These are phyloP conservation scores for Acyrthosiphon pisum DNA, from an alignment of 1,140 invertebrate genomes.

Conservation along the genomic window DNA sequence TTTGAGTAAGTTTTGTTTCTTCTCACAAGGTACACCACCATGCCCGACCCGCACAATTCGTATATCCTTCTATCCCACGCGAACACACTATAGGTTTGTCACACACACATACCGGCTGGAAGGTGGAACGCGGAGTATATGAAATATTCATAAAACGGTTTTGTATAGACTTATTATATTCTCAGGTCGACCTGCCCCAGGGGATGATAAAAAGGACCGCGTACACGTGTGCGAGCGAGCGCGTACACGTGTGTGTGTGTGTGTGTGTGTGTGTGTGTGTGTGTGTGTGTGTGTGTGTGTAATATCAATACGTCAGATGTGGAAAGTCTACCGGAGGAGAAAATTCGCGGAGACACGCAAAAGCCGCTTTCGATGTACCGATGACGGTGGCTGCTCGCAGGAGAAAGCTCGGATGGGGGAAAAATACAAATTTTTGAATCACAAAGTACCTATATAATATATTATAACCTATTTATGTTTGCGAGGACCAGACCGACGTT, in stretches of 20 bases:
- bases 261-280: not conserved
- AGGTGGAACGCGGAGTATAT: not conserved
- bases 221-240: not conserved
- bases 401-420: not conserved
- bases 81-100: not conserved
- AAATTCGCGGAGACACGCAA: not conserved
- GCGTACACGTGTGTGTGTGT: too few species aligned
- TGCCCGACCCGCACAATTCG: not conserved
- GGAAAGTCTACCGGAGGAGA: not conserved
- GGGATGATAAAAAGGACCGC: not conserved
- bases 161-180: conserved; percentile 53
- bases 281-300: not conserved
- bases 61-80: not conserved
- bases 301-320: conserved; percentile 46
- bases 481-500: not conserved
- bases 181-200: conserved; percentile 8
- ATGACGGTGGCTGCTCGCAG: too few species aligned
- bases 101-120: not conserved
- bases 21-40: not conserved
- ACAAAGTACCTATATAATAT: not conserved
- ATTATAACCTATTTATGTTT: not conserved
- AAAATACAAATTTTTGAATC: conserved; percentile 2
- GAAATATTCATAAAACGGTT: conserved; percentile 54
- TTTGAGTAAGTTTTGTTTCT: conserved; percentile 21
- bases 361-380: not conserved